Evolutionary conservation across 2,888 invertebrate genomes (phyloP).

Genomic region (Ormyrus pomaceus): DNA sequence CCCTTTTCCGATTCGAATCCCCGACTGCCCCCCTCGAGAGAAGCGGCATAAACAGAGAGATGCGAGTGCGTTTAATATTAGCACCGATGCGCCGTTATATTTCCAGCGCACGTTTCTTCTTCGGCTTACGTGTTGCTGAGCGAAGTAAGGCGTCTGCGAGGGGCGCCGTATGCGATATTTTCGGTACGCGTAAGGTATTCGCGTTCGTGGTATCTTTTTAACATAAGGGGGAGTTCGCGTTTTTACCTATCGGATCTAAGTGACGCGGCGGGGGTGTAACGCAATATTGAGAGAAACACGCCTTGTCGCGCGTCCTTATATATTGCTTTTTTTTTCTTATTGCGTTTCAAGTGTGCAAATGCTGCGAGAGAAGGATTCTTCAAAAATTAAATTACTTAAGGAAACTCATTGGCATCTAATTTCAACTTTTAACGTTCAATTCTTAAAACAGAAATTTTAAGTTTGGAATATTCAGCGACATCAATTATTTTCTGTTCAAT

Average conservation of each 20-base stretch:
- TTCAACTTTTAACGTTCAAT: too few relatives aligned
- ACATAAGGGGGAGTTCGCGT: slow-evolving; percentile 37
- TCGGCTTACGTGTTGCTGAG: neutral
- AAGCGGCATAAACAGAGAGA: slow-evolving; percentile 15
- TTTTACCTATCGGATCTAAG: neutral
- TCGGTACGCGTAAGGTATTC: slow-evolving; percentile 44
- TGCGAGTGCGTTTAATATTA: slow-evolving; percentile 21
- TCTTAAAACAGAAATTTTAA: too few relatives aligned
- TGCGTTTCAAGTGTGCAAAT: too few relatives aligned
- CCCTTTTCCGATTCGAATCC: neutral
- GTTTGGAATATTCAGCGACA: too few relatives aligned
- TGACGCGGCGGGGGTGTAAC: slow-evolving; percentile 12
- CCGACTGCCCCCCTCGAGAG: neutral
- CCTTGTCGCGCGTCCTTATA: too few relatives aligned
- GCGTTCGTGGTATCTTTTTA: slow-evolving; percentile 52
- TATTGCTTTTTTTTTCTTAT: too few relatives aligned
- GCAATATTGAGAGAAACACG: slow-evolving; percentile 37
- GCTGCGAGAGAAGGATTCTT: too few relatives aligned
- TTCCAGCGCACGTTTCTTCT: slow-evolving; percentile 46
- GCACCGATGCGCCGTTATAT: slow-evolving; percentile 35
- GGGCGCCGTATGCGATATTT: slow-evolving; percentile 11
- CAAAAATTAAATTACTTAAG: too few relatives aligned
- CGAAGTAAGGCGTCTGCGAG: neutral
- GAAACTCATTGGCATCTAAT: too few relatives aligned
- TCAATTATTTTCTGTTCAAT: too few relatives aligned